Evolutionary conservation across 2,113 vertebrate species (phyloP), one percentile per base, ranked within the genome.

Genomic region (Gadus macrocephalus): DNA sequence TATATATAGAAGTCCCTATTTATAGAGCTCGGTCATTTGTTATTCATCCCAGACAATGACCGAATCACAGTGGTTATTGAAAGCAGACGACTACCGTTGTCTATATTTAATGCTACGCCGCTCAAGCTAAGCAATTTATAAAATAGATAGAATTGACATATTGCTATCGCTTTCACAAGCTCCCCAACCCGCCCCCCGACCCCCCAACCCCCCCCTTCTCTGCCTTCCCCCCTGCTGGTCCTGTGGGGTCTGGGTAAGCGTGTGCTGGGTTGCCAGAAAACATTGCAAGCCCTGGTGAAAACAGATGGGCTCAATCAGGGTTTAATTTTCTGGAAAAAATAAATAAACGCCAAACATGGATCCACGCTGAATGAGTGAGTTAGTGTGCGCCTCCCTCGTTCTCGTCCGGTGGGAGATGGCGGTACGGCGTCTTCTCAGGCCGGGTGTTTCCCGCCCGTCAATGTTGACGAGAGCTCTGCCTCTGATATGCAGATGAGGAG

Each of bases 301-400:
- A 85, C 86, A 83, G 87, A 86, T 83, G 76, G 83, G 69, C 59
- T 53, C 81, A 86, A 87, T 86, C 74, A 88, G 58, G 27, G 66
- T 81, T 71, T 83, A 64, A 81, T 83, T 86, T 81, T 49, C 62
- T 14, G 9, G 42, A 49, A 49, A 49, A 7, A 8, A 49, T 0
- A 11, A 65, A 78, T 72, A 67, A 79, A 76, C 78, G 71, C 62
- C 66, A 77, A 68, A 82, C 72, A 78, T 53, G 68, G 75, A 81
- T 72, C 72, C 71, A 66, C 71, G 81, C 60, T 71, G 80, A 85
- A 80, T 81, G 71, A 62, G 35, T 1, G 25, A 76, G 73, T 78
- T 73, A 62, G 22, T 27, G 55, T 19, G 0, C 0, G 15, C n/a
- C 64, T 62, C 9, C 5, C 27, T 28, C 14, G 17, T 12, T 22